Base-by-base conservation (phyloP, 2,113 vertebrate species). In the Sander lucioperca region DNA sequence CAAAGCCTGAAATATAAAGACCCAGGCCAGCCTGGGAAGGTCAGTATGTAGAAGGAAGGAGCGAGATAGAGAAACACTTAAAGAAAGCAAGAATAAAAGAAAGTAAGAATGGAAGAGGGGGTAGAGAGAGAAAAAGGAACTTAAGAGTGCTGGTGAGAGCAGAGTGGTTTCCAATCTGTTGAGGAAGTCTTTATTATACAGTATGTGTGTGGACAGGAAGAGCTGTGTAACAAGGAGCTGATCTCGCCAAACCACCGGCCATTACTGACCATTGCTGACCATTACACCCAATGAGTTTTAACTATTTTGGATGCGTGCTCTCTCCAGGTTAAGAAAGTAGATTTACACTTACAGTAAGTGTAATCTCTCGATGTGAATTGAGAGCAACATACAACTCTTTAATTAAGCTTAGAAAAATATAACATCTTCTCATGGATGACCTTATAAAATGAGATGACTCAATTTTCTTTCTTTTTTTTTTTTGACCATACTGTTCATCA, bases 1-100 rank as follows among this genome's bases (percentile, higher is more conserved):
- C 93, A 95, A 88, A 93, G 91, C 91, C 91, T 95, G 92, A 93
- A 94, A 95, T 94, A 94, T 94, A 91, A 94, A 94, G 93, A 93
- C 88, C 76, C 84, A 86, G 90, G 82, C 87, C 88, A 87, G 90
- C 85, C 81, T 94, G 93, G 92, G 93, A 94, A 94, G 92, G 91
- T 94, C 92, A 94, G 81, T 61, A 62, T 66, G 78, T 65, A 90
- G 69, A 84, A 36, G 63, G 74, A 84, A 71, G 83, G 82, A 85
- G 71, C 10, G 16, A 78, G 79, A 86, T 74, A 83, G 86, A 88
- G 65, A 78, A 47, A 85, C 67, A 72, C 61, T 80, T 70, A 79
- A 79, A 83, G 33, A 85, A 81, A 72, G 74, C 25, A 78, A 83
- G 71, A 86, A 58, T 64, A 71, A 75, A 74, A 79, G 80, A 84